phyloP scores from a whole-genome alignment of 2,888 invertebrate genomes.

The Odiellus spinosus region DNA sequence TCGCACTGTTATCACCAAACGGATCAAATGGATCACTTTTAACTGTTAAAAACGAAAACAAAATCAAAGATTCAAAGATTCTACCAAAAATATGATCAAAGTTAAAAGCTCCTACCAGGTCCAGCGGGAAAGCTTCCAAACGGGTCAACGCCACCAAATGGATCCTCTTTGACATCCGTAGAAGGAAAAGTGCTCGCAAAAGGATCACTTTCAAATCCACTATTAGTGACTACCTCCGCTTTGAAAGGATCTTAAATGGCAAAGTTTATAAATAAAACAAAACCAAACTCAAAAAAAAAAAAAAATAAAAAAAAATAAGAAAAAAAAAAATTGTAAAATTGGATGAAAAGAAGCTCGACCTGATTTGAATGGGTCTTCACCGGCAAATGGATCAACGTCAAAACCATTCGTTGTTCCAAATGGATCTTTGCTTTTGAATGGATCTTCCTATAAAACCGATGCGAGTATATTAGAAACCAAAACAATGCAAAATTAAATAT shows the following conservation, averaged over 20 bases:
- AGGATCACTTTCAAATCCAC: conserved; percentile 38
- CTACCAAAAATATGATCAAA: no score
- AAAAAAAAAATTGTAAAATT: neutral
- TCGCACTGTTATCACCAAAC: conserved; percentile 7
- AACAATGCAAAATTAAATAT: no score
- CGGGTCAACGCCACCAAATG: conserved; percentile 16
- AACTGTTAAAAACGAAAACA: conserved; percentile 2
- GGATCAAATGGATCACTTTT: conserved; percentile 15
- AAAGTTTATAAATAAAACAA: neutral
- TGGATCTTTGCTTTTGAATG: conserved; percentile 32
- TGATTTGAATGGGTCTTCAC: conserved; percentile 37
- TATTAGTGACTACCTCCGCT: conserved; percentile 27
- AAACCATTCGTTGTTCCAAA: conserved; percentile 31
- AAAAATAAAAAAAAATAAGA: neutral
- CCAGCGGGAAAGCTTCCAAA: conserved; percentile 13
- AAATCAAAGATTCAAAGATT: neutral
- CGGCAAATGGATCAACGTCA: conserved; percentile 31
- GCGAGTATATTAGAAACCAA: no score
- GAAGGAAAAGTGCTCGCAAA: conserved; percentile 2
- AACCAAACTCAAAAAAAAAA: neutral
- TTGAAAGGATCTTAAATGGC: conserved; percentile 27
- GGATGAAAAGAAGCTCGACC: conserved; percentile 6
- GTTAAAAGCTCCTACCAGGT: neutral
- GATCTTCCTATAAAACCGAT: conserved; percentile 27
- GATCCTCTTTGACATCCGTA: conserved; percentile 11